Conservation (phyloP, 2,797 vertebrate species). For the Scyliorhinus canicula region DNA sequence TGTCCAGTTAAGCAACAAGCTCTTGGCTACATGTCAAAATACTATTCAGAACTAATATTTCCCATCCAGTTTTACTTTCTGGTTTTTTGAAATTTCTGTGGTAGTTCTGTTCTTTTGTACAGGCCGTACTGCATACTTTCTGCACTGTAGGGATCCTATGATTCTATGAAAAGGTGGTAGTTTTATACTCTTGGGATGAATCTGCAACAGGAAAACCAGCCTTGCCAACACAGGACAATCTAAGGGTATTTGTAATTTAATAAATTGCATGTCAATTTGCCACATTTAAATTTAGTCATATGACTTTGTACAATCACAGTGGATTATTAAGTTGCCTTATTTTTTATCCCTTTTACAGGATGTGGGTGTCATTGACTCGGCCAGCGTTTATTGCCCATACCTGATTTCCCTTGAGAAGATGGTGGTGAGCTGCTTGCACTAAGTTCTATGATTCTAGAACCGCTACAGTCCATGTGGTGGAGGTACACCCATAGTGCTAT, state of each 20-base stretch:
- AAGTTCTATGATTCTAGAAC: too few species aligned
- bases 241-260: not conserved
- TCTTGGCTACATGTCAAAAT: not conserved
- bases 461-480: too few species aligned
- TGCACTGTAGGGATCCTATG: too few species aligned
- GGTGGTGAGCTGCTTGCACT: too few species aligned
- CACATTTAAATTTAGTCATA: not conserved
- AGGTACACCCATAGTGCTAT: too few species aligned
- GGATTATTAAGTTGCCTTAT: not conserved
- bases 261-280: not conserved
- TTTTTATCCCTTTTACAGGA: not conserved
- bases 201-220: not conserved
- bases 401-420: too few species aligned
- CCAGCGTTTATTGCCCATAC: too few species aligned
- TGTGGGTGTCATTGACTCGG: too few species aligned
- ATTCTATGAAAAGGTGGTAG: not conserved
- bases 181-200: not conserved
- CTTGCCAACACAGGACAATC: not conserved
- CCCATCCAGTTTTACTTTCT: not conserved
- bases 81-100: too few species aligned
- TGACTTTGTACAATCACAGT: not conserved
- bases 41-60: not conserved
- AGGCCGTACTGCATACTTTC: too few species aligned
- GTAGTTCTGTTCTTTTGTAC: too few species aligned
- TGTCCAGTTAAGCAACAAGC: not conserved